Evolutionary conservation across 2,888 invertebrate species (phyloP).

Genomic region (Scelioninae gen. 2): DNA sequence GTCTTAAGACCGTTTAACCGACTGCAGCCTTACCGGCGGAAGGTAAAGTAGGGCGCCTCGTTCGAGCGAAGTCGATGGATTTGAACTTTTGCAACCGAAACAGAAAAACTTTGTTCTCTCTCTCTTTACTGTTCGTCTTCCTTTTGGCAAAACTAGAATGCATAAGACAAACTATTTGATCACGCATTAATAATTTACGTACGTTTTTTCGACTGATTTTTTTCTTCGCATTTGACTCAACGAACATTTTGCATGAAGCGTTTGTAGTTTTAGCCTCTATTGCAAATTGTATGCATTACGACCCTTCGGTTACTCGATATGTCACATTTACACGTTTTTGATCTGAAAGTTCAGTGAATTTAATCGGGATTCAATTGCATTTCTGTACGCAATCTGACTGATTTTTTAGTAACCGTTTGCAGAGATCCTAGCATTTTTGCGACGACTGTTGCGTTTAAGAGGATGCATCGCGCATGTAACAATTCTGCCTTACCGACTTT

Average conservation of each 20-base stretch:
- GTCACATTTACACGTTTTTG: conserved; percentile 9
- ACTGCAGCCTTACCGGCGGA: conserved; percentile 31
- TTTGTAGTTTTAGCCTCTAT: conserved; percentile 37
- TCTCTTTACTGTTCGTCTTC: neutral
- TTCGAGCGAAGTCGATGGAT: conserved; percentile 3
- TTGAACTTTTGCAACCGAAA: conserved; percentile 10
- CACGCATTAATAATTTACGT: conserved; percentile 29
- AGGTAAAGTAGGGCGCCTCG: conserved; percentile 45
- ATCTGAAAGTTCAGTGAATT: conserved; percentile 1
- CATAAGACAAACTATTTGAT: conserved; percentile 7
- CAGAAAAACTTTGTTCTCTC: too few relatives aligned
- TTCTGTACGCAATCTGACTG: too few relatives aligned
- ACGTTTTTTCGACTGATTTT: conserved; percentile 8
- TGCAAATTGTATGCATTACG: conserved; percentile 40
- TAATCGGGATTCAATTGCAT: neutral
- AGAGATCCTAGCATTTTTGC: too few relatives aligned
- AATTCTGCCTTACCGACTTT: too few relatives aligned
- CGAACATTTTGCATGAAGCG: conserved; percentile 41
- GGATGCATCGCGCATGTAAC: too few relatives aligned
- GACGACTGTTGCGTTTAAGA: too few relatives aligned
- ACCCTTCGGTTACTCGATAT: conserved; percentile 17
- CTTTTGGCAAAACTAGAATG: conserved; percentile 16
- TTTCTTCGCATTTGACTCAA: conserved; percentile 32
- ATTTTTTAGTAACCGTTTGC: too few relatives aligned
- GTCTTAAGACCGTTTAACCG: conserved; percentile 31